A percentile compares a stretch with the other conserved stretches of the same genome.
Evolutionary conservation across 2,888 invertebrate genomes (phyloP).

Genomic region (Drosophila pullipes): DNA sequence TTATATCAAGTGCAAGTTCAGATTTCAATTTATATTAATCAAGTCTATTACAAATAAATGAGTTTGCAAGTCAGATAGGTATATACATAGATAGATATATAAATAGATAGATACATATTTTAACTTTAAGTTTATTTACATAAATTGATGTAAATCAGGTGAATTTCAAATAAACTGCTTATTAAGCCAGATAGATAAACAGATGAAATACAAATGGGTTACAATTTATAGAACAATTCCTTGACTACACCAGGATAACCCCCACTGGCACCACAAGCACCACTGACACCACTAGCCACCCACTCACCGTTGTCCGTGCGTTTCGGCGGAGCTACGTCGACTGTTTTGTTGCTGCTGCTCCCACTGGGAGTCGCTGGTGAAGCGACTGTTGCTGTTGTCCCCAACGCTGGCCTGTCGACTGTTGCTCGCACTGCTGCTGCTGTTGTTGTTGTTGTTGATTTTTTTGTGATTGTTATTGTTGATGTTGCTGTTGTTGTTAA

Average conservation of each 20-base stretch:
- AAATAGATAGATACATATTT: background rate
- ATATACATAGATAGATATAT: background rate
- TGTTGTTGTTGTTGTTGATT: constrained; percentile 51
- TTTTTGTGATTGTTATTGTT: constrained; percentile 54
- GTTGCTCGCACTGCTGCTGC: constrained; percentile 54
- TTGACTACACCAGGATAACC: background rate
- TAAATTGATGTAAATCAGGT: background rate
- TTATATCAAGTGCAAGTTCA: background rate
- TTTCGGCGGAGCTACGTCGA: constrained; percentile 87
- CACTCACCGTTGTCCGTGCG: constrained; percentile 80
- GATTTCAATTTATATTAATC: background rate
- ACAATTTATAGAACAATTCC: too few relatives aligned
- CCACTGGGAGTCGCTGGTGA: background rate
- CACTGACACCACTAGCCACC: background rate
- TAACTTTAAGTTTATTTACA: background rate
- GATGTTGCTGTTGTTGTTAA: constrained; percentile 54
- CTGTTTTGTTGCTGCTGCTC: constrained; percentile 80
- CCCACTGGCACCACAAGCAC: background rate
- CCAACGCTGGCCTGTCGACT: constrained; percentile 34
- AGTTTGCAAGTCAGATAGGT: background rate
- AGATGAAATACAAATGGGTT: too few relatives aligned
- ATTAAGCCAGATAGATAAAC: background rate
- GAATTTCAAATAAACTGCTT: background rate
- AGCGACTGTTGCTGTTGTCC: constrained; percentile 82
- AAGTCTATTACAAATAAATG: background rate